phyloP scores from a whole-genome alignment of 64 coral and sea anemone species.

The Actinia equina region DNA sequence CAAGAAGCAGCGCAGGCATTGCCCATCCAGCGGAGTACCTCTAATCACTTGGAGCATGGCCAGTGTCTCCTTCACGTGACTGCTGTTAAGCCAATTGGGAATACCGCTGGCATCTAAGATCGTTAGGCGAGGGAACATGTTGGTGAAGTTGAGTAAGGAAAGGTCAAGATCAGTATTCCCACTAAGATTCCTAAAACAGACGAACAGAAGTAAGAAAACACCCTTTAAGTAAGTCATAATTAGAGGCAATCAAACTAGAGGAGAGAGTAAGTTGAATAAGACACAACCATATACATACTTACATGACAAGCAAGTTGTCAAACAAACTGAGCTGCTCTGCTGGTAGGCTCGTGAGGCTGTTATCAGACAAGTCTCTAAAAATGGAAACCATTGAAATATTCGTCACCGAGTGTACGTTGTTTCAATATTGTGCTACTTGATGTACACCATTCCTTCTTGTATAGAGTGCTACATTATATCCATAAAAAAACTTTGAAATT shows the following conservation, averaged over 20 bases:
- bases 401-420: not conserved
- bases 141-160: not conserved
- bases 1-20: conserved; percentile 17
- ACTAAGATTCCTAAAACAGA: conserved; percentile 14
- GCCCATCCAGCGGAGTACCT: conserved; percentile 22
- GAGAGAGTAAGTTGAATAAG: not conserved
- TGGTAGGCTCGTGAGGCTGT: not conserved
- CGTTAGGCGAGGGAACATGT: not conserved
- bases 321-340: not conserved
- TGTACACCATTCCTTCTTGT: too few species aligned
- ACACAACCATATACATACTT: not conserved
- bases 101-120: not conserved
- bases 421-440: too few species aligned
- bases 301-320: not conserved
- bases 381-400: not conserved
- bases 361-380: not conserved
- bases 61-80: not conserved
- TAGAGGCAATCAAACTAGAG: not conserved
- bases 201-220: not conserved
- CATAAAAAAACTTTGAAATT: too few species aligned
- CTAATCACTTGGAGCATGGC: conserved; percentile 20
- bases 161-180: not conserved
- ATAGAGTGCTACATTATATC: too few species aligned
- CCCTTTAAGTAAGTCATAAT: too few species aligned
- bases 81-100: conserved; percentile 3